Evolutionary conservation across 2,888 invertebrate species (phyloP), one percentile per base, ranked within the genome.

Genomic region (Trisateles emortualis): DNA sequence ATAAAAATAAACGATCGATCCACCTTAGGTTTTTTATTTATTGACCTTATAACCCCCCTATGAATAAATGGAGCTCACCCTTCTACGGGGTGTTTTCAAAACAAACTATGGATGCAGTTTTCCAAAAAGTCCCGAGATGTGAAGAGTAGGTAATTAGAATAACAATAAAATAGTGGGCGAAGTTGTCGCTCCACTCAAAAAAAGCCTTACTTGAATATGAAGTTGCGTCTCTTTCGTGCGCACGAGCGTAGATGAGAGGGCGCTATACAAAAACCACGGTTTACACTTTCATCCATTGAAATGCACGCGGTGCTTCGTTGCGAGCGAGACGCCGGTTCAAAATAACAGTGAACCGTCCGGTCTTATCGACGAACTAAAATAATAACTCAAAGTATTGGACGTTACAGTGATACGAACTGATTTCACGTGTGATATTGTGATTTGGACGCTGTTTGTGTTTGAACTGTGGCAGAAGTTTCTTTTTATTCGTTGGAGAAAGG

Each of bases 211-310:
- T 87, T 76, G 79, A 78, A 77, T 77, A 69, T 60, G 74, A 76
- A 74, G 72, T 66, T 50, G 73, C 59, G 64, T 88, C 89, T 78
- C 79, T 81, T 75, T 91, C 87, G 63, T 66, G 52, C 85, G 42
- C 64, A 60, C 65, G 61, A 38, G 81, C 59, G 67, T 52, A 73
- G 90, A 75, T 76, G 89, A 90, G 91, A 89, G 71, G 72, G 83
- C 83, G 85, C 86, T 88, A 91, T 89, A 92, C 92, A 92, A 92
- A 92, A 91, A 92, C 90, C 87, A 83, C 85, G 83, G 90, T 86
- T 85, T 89, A 90, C 83, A 91, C 92, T 90, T 92, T 91, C 92
- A 90, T 90, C 91, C 85, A 86, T 88, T 87, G 91, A 91, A 88
- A 90, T 87, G 90, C 89, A 90, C 87, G 90, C 90, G 87, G 86